These are phyloP conservation scores for Ondatra zibethicus DNA, from an alignment of 2,113 vertebrate genomes.

Conservation along the genomic window DNA sequence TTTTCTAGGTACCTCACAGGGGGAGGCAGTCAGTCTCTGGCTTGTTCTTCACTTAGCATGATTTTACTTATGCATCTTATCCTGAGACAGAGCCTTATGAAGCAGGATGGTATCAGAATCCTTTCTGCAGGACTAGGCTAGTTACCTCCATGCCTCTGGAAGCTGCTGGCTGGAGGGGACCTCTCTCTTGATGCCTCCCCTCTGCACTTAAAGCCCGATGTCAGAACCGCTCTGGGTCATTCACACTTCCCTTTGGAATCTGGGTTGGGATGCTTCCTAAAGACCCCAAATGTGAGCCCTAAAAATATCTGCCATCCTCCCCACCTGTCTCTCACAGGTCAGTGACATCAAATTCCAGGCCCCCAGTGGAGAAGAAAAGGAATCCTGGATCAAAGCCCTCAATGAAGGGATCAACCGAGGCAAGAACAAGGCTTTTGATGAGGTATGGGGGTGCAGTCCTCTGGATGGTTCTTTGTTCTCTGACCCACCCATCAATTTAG, in stretches of 20 bases:
- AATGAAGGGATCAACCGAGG: conserved; percentile 93
- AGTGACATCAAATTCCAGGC: conserved; percentile 95
- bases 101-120: background rate
- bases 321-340: conserved; percentile 86
- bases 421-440: conserved; percentile 97
- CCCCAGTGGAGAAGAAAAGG: conserved; percentile 92
- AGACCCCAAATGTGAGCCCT: background rate
- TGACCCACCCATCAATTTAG: background rate
- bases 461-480: background rate
- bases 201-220: background rate
- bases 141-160: background rate
- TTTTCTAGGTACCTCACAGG: background rate
- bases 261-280: background rate
- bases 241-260: conserved; percentile 28
- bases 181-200: background rate
- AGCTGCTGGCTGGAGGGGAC: background rate
- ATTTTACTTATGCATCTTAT: background rate
- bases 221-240: background rate
- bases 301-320: conserved; percentile 27
- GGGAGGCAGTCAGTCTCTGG: background rate
- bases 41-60: background rate
- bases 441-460: conserved; percentile 86
- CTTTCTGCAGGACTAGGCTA: background rate
- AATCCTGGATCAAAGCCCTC: conserved; percentile 96
- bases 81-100: background rate